Percentiles rank a stretch among this genome's conserved stretches.
Evolutionary conservation across 2,113 vertebrate genomes (phyloP).

Genomic region (Phyllopteryx taeniolatus): DNA sequence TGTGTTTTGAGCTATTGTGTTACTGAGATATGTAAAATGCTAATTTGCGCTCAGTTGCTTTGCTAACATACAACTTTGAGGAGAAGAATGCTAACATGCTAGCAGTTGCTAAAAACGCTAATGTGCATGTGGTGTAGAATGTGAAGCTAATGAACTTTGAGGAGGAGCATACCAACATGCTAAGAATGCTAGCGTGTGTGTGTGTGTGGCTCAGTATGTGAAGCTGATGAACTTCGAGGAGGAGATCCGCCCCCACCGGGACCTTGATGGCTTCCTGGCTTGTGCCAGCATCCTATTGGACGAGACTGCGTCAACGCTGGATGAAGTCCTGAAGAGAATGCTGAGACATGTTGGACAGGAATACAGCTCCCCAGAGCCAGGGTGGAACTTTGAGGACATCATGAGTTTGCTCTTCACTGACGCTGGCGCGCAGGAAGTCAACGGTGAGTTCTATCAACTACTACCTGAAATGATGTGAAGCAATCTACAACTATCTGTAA

Average conservation of each 20-base stretch:
- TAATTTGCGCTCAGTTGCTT: neutral
- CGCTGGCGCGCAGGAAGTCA: slow-evolving; percentile 85
- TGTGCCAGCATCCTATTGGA: slow-evolving; percentile 90
- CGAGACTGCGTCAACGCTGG: slow-evolving; percentile 88
- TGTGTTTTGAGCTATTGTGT: too few relatives aligned
- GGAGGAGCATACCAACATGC: too few relatives aligned
- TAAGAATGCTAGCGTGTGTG: neutral
- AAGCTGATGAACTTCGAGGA: slow-evolving; percentile 98
- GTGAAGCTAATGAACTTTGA: too few relatives aligned
- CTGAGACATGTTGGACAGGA: slow-evolving; percentile 85
- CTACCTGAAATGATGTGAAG: neutral
- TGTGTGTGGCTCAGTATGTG: slow-evolving; percentile 79
- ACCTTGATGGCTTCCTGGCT: slow-evolving; percentile 91
- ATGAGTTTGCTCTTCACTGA: slow-evolving; percentile 96
- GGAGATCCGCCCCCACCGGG: slow-evolving; percentile 89
- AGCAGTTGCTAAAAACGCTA: too few relatives aligned
- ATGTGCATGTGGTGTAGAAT: too few relatives aligned
- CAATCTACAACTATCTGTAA: neutral
- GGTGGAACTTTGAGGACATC: slow-evolving; percentile 89
- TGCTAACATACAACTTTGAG: neutral
- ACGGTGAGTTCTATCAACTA: slow-evolving; percentile 71
- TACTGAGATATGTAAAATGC: neutral
- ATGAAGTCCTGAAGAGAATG: slow-evolving; percentile 92
- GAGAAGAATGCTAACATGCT: too few relatives aligned
- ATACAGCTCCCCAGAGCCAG: slow-evolving; percentile 71